Conservation (phyloP, 2,113 vertebrate genomes). For the Macquaria ambigua region DNA sequence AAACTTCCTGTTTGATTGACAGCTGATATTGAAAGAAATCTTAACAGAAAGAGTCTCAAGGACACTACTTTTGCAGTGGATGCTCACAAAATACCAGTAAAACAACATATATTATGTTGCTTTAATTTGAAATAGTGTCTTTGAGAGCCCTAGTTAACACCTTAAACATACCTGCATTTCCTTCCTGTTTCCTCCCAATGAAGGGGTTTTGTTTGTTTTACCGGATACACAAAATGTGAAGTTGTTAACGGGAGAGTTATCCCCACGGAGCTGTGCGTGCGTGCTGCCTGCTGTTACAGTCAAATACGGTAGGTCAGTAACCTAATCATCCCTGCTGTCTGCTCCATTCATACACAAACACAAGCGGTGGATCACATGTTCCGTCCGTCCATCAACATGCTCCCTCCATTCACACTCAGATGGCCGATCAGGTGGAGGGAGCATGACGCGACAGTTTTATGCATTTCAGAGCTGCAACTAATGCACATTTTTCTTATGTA, state of each 20-base stretch:
- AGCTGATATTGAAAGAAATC: neutral
- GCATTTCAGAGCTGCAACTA: neutral
- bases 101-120: neutral
- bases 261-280: neutral
- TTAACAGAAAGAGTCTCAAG: neutral
- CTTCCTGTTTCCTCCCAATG: neutral
- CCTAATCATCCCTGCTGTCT: conserved; percentile 73
- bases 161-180: neutral
- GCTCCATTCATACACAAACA: conserved; percentile 77
- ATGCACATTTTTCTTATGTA: neutral
- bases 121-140: neutral
- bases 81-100: neutral
- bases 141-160: neutral
- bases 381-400: conserved; percentile 50
- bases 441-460: conserved; percentile 5
- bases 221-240: neutral
- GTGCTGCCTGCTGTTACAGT: conserved; percentile 49
- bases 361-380: conserved; percentile 66
- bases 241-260: neutral
- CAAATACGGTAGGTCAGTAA: conserved; percentile 83
- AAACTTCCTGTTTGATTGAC: neutral
- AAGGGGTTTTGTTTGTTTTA: neutral
- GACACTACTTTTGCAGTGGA: neutral
- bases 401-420: conserved; percentile 33
- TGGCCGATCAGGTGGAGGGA: conserved; percentile 35